Base-by-base conservation (phyloP, 2,113 vertebrate species). In the Potamarius usumacintae region DNA sequence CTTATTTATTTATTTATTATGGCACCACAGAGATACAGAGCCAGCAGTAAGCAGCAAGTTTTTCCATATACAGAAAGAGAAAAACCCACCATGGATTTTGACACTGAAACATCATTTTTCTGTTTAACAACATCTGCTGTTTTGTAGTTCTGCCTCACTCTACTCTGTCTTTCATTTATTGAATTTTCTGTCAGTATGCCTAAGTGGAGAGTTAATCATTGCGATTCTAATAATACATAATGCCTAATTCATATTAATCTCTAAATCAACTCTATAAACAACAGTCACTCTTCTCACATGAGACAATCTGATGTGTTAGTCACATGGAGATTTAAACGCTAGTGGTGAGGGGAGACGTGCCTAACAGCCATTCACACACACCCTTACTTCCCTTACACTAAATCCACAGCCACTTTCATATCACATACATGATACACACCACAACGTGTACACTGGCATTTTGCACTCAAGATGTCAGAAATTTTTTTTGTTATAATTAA, bases 1-100 rank as follows among this genome's bases (percentile, higher is more conserved):
- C 30, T 82, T 87, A 72, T 84, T 89, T 85, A 72, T 84, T 89
- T 85, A 91, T 30, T 76, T 30, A 91, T 92, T 89, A 90, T 91
- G 88, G 12, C 78, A 82, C 42, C 58, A 65, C 15, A 67, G 30
- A 77, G 9, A 71, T 72, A 48, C 71, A 84, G 82, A 87, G 14
- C 89, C 65, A 82, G 17, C 84, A 89, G 62, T 90, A 90, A 79
- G 57, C 20, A 84, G 48, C 12, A 18, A 87, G 91, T 88, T 89
- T 69, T 69, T 7, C 5, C 22, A n/a, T 62, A 90, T 69, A 60
- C 50, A 74, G 20, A 3, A 12, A 79, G 30, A 87, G 67, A 92
- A 50, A 90, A 80, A 20, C 42, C 42, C 65, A 63, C 42, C 5
- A 62, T 74, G 55, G 69, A 9, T 20, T n/a, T 10, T 74, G 79